Base-by-base conservation (phyloP, 2,888 invertebrate genomes). In the Ormyrus pomaceus region DNA sequence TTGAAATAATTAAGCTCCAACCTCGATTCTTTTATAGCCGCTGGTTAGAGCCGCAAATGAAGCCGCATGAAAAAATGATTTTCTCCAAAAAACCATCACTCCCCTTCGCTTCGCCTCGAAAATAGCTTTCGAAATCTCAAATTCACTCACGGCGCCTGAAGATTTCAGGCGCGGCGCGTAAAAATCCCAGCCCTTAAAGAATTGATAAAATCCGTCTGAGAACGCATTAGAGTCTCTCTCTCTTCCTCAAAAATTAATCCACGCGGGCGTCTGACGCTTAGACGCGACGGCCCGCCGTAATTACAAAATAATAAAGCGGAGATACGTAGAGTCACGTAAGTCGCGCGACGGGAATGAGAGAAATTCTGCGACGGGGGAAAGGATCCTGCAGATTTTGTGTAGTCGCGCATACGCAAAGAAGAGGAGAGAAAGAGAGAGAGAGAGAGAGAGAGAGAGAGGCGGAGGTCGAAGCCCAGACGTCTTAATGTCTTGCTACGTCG, bases 231-330 rank as follows among this genome's bases (percentile, higher is more conserved):
- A 55, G 34, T 80, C 10, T 34, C 34, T 34, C 34, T 34, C 4
- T 34, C 34, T 34, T 4, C 3, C 34, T 34, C 3, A 76, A 76
- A 80, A 72, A 72, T 80, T 72, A 55, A 76, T 72, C 58, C 71
- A 10, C 34, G 48, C 83, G 76, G 81, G 34, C 34, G 84, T 82
- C 83, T 82, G 83, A 83, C 64, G 70, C n/a, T 82, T 81, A 82
- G 84, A 84, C 51, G 70, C 46, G 83, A 72, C 77, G 74, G 82
- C 76, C 79, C 78, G 83, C 82, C 77, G 83, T 85, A 87, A 88
- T 88, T 88, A 88, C 87, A 87, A 89, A 89, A 89, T 88, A 89
- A 89, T 89, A 87, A 88, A 89, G 88, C 87, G 87, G 86, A 87
- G 89, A 89, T 87, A 87, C 87, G 87, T 88, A 88, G 87, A 87